Evolutionary conservation across 2,113 vertebrate species (phyloP).

Genomic region (Sebastes fasciatus): DNA sequence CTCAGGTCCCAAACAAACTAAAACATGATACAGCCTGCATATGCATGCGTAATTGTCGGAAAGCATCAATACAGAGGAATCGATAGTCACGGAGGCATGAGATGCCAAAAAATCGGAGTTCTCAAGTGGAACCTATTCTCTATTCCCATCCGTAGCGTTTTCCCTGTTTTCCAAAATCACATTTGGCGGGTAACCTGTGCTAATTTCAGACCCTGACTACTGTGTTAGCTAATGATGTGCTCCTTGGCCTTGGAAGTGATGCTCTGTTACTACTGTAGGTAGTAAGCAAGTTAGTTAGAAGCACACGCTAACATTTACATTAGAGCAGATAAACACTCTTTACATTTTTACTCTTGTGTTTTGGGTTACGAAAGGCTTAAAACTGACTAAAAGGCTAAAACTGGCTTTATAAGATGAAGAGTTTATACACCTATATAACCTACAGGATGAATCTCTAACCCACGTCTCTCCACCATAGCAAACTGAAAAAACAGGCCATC

Average conservation of each 20-base stretch:
- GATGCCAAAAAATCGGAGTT: too few relatives aligned
- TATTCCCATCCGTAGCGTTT: too few relatives aligned
- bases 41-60: too few relatives aligned
- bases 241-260: not conserved
- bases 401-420: not conserved
- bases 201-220: too few relatives aligned
- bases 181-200: too few relatives aligned
- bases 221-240: not conserved
- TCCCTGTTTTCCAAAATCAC: too few relatives aligned
- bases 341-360: not conserved
- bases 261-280: not conserved
- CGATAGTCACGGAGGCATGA: too few relatives aligned
- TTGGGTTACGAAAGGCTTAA: not conserved
- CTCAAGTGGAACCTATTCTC: too few relatives aligned
- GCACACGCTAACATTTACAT: not conserved
- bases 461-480: not conserved
- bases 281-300: not conserved
- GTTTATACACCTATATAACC: not conserved
- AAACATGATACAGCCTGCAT: too few relatives aligned
- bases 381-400: not conserved
- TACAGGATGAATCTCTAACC: not conserved
- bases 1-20: too few relatives aligned
- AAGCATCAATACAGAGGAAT: too few relatives aligned
- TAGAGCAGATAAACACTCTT: not conserved
- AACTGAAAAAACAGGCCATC: conserved; percentile 12